Conservation (phyloP, 2,797 vertebrate genomes). For the Rhinichthys osculus region DNA sequence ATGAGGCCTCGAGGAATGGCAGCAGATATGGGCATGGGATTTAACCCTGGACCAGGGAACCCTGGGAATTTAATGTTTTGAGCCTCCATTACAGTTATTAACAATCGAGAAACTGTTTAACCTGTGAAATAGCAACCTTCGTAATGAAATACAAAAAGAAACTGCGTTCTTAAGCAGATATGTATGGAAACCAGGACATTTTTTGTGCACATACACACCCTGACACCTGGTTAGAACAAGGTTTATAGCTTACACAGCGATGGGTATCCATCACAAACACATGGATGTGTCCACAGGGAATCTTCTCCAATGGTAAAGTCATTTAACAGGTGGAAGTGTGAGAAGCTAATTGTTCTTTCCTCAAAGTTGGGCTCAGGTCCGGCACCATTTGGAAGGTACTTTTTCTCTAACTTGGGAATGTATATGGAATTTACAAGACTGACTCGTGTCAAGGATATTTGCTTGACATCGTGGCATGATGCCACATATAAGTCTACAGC, state of each 20-base stretch:
- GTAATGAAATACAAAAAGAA: conserved; percentile 51
- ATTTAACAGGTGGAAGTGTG: conserved; percentile 53
- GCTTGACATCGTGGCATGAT: conserved; percentile 70
- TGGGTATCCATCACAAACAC: conserved; percentile 45
- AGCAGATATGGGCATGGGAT: conserved; percentile 96
- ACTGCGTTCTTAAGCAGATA: conserved; percentile 42
- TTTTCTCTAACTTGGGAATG: conserved; percentile 80
- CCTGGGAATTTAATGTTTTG: conserved; percentile 98
- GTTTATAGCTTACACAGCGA: conserved; percentile 32
- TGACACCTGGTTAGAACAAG: conserved; percentile 48
- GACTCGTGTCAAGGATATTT: conserved; percentile 77
- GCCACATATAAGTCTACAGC: conserved; percentile 50
- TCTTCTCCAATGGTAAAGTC: conserved; percentile 50
- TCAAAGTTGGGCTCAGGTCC: conserved; percentile 49
- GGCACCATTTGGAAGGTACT: conserved; percentile 48
- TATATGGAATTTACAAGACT: conserved; percentile 82
- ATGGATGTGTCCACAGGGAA: conserved; percentile 57
- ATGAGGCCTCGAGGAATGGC: conserved; percentile 96
- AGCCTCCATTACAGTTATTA: conserved; percentile 60
- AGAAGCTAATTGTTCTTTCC: conserved; percentile 46
- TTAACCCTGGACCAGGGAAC: conserved; percentile 97
- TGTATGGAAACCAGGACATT: conserved; percentile 55
- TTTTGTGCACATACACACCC: conserved; percentile 51
- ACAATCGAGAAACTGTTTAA: conserved; percentile 55
- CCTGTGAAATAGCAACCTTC: conserved; percentile 58